phyloP scores from a whole-genome alignment of 2,888 invertebrate genomes.

The Troides helena region DNA sequence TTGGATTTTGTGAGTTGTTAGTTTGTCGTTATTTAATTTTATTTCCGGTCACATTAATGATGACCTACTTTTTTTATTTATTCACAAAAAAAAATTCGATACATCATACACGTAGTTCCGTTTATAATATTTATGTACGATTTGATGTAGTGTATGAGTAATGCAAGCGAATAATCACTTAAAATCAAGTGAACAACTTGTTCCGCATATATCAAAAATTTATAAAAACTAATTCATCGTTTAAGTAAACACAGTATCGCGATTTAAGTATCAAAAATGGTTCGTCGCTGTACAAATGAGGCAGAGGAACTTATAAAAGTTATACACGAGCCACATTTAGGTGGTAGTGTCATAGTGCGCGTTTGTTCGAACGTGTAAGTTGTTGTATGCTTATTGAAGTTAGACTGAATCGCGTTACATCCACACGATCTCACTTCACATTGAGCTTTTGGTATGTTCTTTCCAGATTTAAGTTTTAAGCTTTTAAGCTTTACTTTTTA shows the following conservation, averaged over 20 bases:
- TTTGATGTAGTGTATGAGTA: too few relatives aligned
- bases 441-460: not conserved
- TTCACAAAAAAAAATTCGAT: too few relatives aligned
- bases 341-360: conserved; percentile 51
- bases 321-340: conserved; percentile 51
- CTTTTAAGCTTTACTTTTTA: not conserved
- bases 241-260: not conserved
- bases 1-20: too few relatives aligned
- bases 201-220: not conserved
- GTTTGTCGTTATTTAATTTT: too few relatives aligned
- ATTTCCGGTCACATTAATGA: too few relatives aligned
- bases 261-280: conserved; percentile 34
- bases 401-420: conserved; percentile 22
- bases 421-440: conserved; percentile 10
- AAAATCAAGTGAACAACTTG: too few relatives aligned
- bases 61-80: too few relatives aligned
- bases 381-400: conserved; percentile 19
- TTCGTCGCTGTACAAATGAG: conserved; percentile 25
- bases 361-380: conserved; percentile 32
- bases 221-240: too few relatives aligned
- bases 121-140: too few relatives aligned
- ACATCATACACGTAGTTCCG: too few relatives aligned
- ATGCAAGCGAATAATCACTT: too few relatives aligned
- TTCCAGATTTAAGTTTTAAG: not conserved
- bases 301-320: conserved; percentile 57